phyloP scores from a whole-genome alignment of 2,113 vertebrate species.

The Arizona elegans region DNA sequence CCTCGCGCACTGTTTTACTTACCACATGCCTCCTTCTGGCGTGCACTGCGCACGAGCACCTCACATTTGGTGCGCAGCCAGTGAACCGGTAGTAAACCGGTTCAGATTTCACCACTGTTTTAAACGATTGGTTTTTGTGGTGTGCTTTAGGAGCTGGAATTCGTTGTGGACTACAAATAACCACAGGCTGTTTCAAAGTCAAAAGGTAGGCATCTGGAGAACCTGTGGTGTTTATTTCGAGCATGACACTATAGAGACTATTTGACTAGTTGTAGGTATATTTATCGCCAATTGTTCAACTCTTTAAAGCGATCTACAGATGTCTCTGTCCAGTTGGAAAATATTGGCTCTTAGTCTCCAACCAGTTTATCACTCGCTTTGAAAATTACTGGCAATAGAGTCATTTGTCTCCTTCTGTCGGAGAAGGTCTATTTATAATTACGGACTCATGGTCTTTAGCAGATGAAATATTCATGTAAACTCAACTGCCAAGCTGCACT shows the following conservation, averaged over 20 bases:
- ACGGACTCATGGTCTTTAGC: conserved; percentile 65
- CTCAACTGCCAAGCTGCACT: conserved; percentile 66
- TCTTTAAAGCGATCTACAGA: conserved; percentile 36
- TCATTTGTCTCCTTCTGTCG: conserved; percentile 59
- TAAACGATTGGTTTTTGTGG: not conserved
- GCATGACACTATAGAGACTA: not conserved
- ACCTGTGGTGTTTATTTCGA: not conserved
- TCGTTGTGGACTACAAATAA: not conserved
- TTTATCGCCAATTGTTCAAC: not conserved
- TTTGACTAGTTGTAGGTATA: not conserved
- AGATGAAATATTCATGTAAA: conserved; percentile 74
- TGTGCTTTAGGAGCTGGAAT: not conserved
- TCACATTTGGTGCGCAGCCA: too few relatives aligned
- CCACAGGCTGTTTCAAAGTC: not conserved
- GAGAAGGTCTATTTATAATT: conserved; percentile 68
- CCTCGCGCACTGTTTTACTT: too few relatives aligned
- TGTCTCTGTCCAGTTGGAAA: conserved; percentile 34
- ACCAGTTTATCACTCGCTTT: conserved; percentile 24
- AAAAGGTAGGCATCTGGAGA: not conserved
- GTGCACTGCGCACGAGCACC: too few relatives aligned
- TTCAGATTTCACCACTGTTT: not conserved
- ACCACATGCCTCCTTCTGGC: too few relatives aligned
- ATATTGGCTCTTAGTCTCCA: conserved; percentile 16
- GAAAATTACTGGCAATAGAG: conserved; percentile 49
- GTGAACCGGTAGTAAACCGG: too few relatives aligned